Evolutionary conservation across 2,797 vertebrate genomes (phyloP).

Genomic region (Propithecus deckenii): DNA sequence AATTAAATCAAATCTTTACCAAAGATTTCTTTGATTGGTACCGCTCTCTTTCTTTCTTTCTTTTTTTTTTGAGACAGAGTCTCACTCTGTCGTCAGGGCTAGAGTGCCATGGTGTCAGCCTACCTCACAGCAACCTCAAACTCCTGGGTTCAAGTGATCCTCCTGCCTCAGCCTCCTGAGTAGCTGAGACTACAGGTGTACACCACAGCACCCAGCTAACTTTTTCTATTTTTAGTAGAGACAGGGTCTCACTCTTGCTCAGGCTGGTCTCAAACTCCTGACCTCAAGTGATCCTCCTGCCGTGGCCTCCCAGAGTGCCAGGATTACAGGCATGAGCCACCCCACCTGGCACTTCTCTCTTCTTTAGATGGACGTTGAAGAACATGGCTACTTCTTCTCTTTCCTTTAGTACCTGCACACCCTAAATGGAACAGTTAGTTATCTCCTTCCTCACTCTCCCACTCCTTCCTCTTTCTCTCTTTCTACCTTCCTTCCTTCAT

Average conservation of each 20-base stretch:
- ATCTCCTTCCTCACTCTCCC: background rate
- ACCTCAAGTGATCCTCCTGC: background rate
- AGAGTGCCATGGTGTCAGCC: background rate
- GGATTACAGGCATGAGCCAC: too few relatives aligned
- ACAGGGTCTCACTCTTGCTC: background rate
- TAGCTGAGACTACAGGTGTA: background rate
- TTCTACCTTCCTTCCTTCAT: background rate
- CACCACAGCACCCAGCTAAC: background rate
- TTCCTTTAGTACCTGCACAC: background rate
- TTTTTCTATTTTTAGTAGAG: background rate
- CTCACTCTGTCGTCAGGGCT: background rate
- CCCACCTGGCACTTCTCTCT: background rate
- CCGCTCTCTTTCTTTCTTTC: background rate
- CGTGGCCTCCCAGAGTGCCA: background rate
- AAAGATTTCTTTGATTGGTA: background rate
- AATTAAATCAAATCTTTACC: slow-evolving; percentile 27
- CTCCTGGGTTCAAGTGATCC: background rate
- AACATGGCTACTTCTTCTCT: background rate
- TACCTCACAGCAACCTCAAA: background rate
- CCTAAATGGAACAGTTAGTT: background rate
- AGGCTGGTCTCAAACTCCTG: background rate
- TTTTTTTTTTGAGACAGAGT: background rate
- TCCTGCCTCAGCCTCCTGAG: background rate
- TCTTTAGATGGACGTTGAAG: background rate
- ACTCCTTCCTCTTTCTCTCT: background rate